Percentiles rank a stretch among this genome's conserved stretches.
These are phyloP conservation scores for Sitta carolinensis DNA, from an alignment of 2,797 vertebrate genomes.

Conservation along the genomic window DNA sequence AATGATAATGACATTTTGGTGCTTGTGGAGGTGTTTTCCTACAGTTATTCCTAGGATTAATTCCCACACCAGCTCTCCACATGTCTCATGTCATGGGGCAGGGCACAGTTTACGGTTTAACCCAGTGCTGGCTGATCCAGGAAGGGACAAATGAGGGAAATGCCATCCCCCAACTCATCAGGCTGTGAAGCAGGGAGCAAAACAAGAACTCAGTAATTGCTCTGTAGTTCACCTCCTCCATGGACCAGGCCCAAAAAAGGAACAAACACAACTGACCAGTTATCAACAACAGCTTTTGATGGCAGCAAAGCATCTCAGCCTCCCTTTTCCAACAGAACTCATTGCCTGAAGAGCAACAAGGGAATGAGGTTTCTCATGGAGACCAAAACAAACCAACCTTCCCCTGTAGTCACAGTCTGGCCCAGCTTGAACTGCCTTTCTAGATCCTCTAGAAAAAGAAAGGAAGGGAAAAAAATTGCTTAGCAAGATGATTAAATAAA, in stretches of 20 bases:
- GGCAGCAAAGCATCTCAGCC: neutral
- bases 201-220: neutral
- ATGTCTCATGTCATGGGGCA: neutral
- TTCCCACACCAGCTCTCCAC: neutral
- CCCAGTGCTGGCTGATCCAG: neutral
- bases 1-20: neutral
- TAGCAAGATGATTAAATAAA: conserved; percentile 73
- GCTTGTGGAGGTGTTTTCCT: neutral
- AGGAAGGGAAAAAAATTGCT: conserved; percentile 15
- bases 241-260: neutral
- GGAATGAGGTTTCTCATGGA: neutral
- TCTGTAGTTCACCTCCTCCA: neutral
- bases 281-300: neutral
- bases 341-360: neutral
- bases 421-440: neutral
- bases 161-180: rapidly evolving
- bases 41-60: neutral
- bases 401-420: neutral
- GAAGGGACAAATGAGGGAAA: neutral
- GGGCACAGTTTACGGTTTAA: neutral
- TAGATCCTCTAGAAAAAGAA: conserved; percentile 32
- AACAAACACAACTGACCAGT: neutral
- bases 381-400: conserved; percentile 34
- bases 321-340: neutral
- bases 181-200: neutral